Percentiles rank a stretch among this genome's conserved stretches.
These are phyloP conservation scores for Ommatoiulus sabulosus DNA, from an alignment of 2,888 invertebrate species.

Conservation along the genomic window DNA sequence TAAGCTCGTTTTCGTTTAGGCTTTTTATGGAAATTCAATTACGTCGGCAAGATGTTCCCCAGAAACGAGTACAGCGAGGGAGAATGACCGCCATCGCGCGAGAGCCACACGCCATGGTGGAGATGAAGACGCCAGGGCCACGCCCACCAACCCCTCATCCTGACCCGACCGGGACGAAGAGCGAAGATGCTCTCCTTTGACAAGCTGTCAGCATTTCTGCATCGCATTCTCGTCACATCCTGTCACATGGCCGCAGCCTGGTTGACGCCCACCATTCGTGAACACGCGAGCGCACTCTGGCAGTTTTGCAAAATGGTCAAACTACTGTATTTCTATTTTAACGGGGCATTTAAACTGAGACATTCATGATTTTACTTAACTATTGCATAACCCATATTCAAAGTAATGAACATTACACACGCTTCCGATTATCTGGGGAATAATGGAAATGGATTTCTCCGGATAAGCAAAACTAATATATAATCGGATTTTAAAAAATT, in stretches of 20 bases:
- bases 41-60: neutral
- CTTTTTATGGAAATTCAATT: constrained; percentile 34
- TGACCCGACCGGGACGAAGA: constrained; percentile 2
- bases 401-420: too few relatives aligned
- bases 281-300: neutral
- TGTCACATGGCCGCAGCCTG: neutral
- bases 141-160: neutral
- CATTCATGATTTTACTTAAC: too few relatives aligned
- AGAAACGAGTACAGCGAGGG: neutral
- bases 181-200: neutral
- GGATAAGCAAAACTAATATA: too few relatives aligned
- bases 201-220: neutral
- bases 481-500: too few relatives aligned
- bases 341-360: too few relatives aligned
- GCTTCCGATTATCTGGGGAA: too few relatives aligned
- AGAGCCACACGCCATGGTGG: neutral
- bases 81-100: neutral
- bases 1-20: neutral
- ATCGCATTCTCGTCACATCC: neutral
- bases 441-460: too few relatives aligned
- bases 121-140: neutral
- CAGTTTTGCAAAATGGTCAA: neutral
- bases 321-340: too few relatives aligned
- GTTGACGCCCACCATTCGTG: neutral
- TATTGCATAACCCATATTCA: too few relatives aligned